phyloP scores from a whole-genome alignment of 2,888 invertebrate species.

The Catocala sponsa region DNA sequence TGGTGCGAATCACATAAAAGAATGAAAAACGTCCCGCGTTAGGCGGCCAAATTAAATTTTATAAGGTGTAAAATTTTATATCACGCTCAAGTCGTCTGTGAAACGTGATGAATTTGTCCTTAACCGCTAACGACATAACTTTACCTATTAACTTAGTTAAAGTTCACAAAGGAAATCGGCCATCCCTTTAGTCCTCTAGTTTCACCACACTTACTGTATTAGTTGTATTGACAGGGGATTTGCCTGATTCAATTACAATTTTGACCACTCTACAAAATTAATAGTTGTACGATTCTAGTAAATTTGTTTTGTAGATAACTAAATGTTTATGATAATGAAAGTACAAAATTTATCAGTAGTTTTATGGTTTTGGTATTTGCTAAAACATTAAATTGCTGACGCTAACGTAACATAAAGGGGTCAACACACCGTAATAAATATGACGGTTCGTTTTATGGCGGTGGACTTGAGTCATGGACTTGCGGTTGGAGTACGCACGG shows the following conservation, averaged over 20 bases:
- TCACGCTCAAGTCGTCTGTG: conserved; percentile 24
- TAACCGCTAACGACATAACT: conserved; percentile 46
- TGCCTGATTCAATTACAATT: conserved; percentile 44
- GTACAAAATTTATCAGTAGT: too few relatives aligned
- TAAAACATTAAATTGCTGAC: too few relatives aligned
- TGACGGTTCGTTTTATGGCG: too few relatives aligned
- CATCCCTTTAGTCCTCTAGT: conserved; percentile 34
- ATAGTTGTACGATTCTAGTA: conserved; percentile 16
- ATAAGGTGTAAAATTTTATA: conserved; percentile 40
- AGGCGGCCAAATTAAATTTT: conserved; percentile 24
- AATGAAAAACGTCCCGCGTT: conserved; percentile 11
- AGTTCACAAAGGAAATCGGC: conserved; percentile 50
- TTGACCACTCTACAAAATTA: conserved; percentile 31
- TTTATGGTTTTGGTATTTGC: too few relatives aligned
- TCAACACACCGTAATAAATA: too few relatives aligned
- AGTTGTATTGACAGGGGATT: conserved; percentile 46
- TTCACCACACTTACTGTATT: conserved; percentile 49
- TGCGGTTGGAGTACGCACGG: too few relatives aligned
- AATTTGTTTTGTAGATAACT: not conserved
- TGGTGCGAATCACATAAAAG: conserved; percentile 23
- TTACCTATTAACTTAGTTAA: conserved; percentile 49
- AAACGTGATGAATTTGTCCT: conserved; percentile 48
- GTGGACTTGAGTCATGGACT: too few relatives aligned
- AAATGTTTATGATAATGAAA: too few relatives aligned
- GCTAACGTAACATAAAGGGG: too few relatives aligned